Percentiles rank a stretch among this genome's conserved stretches.
Evolutionary conservation across 2,888 invertebrate species (phyloP).

Genomic region (Trypoxylon attenuatum): DNA sequence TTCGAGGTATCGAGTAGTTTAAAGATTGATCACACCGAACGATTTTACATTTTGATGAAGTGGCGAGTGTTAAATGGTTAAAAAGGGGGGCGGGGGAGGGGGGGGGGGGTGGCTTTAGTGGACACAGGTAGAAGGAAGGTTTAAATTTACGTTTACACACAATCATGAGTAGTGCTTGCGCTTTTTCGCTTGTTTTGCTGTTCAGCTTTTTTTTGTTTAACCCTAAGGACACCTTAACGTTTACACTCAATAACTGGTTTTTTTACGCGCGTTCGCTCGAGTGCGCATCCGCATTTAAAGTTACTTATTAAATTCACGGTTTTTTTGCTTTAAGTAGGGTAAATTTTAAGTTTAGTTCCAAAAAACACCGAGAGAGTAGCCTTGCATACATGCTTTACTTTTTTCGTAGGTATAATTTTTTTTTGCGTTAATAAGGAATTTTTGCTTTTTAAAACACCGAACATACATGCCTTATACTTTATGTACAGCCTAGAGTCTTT

Average conservation of each 20-base stretch:
- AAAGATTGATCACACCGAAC: constrained; percentile 54
- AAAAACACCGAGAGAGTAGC: constrained; percentile 74
- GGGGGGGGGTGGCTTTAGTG: constrained; percentile 35
- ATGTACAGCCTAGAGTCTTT: constrained; percentile 73
- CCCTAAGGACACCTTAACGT: constrained; percentile 70
- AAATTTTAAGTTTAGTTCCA: constrained; percentile 72
- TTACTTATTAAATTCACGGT: constrained; percentile 47
- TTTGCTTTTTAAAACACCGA: constrained; percentile 71
- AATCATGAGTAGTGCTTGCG: constrained; percentile 67
- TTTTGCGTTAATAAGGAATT: constrained; percentile 67
- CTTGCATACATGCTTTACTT: constrained; percentile 65
- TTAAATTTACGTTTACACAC: constrained; percentile 69
- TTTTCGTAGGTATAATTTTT: constrained; percentile 59
- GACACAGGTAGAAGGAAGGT: constrained; percentile 48
- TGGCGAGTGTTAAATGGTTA: constrained; percentile 30
- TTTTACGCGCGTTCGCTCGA: constrained; percentile 35
- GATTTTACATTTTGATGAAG: constrained; percentile 39
- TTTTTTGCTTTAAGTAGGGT: constrained; percentile 65
- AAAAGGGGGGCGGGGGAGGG: constrained; percentile 22
- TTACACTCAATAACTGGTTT: constrained; percentile 70
- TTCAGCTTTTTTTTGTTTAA: constrained; percentile 59
- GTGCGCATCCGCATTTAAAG: constrained; percentile 4
- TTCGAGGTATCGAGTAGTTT: constrained; percentile 58
- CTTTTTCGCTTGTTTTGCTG: constrained; percentile 52
- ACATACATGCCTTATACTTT: constrained; percentile 74